Evolutionary conservation across 2,888 invertebrate species (phyloP).

Genomic region (Galeruca laticollis): DNA sequence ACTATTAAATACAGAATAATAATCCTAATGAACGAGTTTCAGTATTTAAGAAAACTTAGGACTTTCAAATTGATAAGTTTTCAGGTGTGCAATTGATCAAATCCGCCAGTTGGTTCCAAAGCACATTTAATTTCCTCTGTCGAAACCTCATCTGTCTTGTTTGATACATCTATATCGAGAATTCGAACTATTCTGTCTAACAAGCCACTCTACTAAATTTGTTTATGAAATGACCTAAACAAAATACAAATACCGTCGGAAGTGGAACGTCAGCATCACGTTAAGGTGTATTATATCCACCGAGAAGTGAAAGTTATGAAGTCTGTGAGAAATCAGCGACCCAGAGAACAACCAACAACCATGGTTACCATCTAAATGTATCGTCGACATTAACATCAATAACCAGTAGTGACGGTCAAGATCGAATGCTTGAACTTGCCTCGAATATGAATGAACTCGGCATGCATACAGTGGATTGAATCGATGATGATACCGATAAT

Average conservation of each 20-base stretch:
- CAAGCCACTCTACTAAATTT: slow-evolving; percentile 5
- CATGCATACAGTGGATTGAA: background rate
- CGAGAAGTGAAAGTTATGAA: slow-evolving; percentile 53
- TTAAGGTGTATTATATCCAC: slow-evolving; percentile 32
- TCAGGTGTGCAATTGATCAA: too few relatives aligned
- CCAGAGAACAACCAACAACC: slow-evolving; percentile 38
- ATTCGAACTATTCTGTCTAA: background rate
- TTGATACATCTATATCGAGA: background rate
- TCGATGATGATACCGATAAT: background rate
- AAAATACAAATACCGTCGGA: slow-evolving; percentile 33
- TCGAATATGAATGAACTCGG: slow-evolving; percentile 17
- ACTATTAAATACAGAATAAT: too few relatives aligned
- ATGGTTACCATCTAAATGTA: background rate
- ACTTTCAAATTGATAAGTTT: too few relatives aligned
- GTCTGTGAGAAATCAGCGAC: slow-evolving; percentile 55
- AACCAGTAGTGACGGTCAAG: slow-evolving; percentile 46
- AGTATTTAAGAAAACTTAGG: too few relatives aligned
- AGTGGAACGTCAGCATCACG: slow-evolving; percentile 40
- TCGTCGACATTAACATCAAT: slow-evolving; percentile 18
- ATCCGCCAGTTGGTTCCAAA: too few relatives aligned
- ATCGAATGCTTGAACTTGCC: slow-evolving; percentile 45
- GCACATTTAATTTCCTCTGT: too few relatives aligned
- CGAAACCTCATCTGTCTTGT: background rate
- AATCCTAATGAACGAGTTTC: too few relatives aligned
- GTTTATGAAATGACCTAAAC: slow-evolving; percentile 24